phyloP scores from a whole-genome alignment of 1,140 invertebrate species.

The Bombus waltoni region DNA sequence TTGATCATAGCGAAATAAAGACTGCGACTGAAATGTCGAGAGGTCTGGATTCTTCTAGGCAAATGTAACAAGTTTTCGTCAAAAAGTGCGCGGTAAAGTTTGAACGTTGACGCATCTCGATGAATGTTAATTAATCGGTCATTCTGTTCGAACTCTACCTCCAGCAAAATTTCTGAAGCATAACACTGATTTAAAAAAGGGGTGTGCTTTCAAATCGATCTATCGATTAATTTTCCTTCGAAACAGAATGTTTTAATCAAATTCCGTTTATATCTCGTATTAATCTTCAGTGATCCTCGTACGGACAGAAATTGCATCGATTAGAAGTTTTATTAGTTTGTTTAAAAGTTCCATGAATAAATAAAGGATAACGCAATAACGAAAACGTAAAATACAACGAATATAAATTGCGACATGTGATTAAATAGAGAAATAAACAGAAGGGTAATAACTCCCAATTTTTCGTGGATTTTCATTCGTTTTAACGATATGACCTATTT shows the following conservation, averaged over 20 bases:
- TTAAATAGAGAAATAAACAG: no score
- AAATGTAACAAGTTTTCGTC: neutral
- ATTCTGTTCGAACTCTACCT: neutral
- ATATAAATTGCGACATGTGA: no score
- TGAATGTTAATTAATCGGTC: no score
- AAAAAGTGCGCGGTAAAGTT: neutral
- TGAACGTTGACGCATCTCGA: neutral
- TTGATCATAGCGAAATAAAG: neutral
- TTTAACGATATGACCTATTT: no score
- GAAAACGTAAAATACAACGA: no score
- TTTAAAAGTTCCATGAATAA: neutral
- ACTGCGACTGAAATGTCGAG: neutral
- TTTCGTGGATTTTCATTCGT: no score
- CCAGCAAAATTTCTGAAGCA: neutral
- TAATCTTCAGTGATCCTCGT: neutral
- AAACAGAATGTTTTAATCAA: neutral
- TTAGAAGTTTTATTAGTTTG: neutral
- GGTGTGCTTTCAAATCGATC: neutral
- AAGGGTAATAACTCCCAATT: no score
- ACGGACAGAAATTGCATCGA: neutral
- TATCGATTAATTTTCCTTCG: neutral
- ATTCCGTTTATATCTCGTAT: neutral
- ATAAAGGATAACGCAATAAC: no score
- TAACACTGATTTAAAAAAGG: neutral
- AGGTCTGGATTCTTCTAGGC: neutral